Conservation (phyloP, 2,113 vertebrate species). For the Elephas maximus region DNA sequence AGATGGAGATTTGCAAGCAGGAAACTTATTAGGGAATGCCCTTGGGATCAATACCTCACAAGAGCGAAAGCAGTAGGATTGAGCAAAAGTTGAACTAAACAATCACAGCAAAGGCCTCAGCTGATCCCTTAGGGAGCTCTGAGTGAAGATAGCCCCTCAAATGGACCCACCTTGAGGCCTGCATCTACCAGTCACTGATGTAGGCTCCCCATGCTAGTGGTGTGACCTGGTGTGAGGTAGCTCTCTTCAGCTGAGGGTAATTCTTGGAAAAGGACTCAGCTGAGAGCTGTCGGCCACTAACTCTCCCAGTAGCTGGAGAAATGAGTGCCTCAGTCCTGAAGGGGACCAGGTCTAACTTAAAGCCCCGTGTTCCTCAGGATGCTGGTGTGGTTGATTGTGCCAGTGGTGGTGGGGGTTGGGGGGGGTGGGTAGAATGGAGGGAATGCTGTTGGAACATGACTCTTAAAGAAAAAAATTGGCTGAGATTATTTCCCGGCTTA, state of each 20-base stretch:
- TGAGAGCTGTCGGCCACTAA: not conserved
- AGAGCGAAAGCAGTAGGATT: not conserved
- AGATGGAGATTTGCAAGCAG: conserved; percentile 11
- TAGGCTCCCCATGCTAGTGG: not conserved
- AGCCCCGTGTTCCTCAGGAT: not conserved
- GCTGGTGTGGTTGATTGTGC: not conserved
- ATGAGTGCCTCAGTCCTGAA: not conserved
- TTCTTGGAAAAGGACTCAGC: not conserved
- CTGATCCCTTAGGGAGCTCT: not conserved
- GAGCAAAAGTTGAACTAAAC: conserved; percentile 3
- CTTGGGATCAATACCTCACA: not conserved
- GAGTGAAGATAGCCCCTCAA: not conserved
- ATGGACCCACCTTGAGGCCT: not conserved
- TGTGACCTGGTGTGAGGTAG: not conserved
- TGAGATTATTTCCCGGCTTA: not conserved
- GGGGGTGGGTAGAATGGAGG: not conserved
- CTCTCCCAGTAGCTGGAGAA: not conserved
- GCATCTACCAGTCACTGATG: not conserved
- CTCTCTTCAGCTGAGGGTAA: not conserved
- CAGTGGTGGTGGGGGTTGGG: not conserved
- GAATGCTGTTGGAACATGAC: conserved; percentile 12
- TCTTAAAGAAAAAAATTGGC: not conserved
- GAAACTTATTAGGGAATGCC: conserved; percentile 4
- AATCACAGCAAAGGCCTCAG: not conserved
- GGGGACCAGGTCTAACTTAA: not conserved